Base-by-base conservation (phyloP, 2,797 vertebrate genomes). In the Xenopus petersii region DNA sequence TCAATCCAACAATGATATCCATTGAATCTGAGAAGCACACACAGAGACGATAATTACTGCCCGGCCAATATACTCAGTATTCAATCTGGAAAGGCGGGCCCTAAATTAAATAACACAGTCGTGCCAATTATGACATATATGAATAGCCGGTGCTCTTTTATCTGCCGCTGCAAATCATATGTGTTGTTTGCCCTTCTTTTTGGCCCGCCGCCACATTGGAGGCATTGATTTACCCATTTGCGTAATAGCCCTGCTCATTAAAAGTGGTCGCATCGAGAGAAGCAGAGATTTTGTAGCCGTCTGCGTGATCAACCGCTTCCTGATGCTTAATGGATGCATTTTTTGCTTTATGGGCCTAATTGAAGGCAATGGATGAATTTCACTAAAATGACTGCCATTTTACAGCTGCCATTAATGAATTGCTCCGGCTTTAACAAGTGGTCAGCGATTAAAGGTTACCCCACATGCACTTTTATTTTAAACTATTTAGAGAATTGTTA, bases 41-140 rank as follows among this genome's bases (percentile, higher is more conserved):
- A 26, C 56, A 42, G 54, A 71, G 55, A 55, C 15, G 30, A 55
- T 65, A 67, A 77, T 71, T 42, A 67, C 24, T 33, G 42, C 54
- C 54, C 17, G 17, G 60, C 16, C 46, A 46, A 62, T 60, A 62
- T 12, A 49, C 67, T 65, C 62, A 17, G 12, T 8, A 46, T 87
- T 84, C 80, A 86, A 89, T 81, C 85, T 84, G 80, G 81, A 85
- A 86, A 84, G 89, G 87, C 1, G 83, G 80, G 80, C 81, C 84
- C 58, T 82, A 74, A 72, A 81, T 73, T 73, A 84, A 83, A 74
- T 59, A 64, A 15, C 2, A 69, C 48, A 56, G 66, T 49, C 46
- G 10, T 70, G 67, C 26, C 67, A 7, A 16, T 51, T 65, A 61
- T 62, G 70, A 51, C 75, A 67, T 61, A 67, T 67, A 64, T 66